Evolutionary conservation across 2,113 vertebrate species (phyloP).

Genomic region (Rhabdomys dilectus): DNA sequence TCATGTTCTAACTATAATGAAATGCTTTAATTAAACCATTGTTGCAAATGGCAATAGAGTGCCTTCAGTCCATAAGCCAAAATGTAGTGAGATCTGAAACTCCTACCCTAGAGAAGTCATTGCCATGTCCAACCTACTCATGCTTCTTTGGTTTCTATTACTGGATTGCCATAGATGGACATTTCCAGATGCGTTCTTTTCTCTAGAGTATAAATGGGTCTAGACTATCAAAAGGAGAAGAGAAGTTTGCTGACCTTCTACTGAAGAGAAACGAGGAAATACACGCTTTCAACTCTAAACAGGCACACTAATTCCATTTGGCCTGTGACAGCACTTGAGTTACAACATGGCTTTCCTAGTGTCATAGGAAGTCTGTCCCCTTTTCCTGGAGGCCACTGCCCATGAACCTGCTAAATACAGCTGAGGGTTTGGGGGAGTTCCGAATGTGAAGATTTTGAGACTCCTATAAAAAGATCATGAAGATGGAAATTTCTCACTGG

Average conservation of each 20-base stretch:
- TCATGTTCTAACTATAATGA: background rate
- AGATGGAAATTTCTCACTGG: background rate
- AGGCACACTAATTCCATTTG: background rate
- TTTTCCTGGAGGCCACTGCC: background rate
- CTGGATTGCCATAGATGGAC: background rate
- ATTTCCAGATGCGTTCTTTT: background rate
- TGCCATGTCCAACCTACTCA: background rate
- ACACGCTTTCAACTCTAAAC: background rate
- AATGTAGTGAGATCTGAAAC: constrained; percentile 17
- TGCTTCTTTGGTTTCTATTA: background rate
- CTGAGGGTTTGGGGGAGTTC: background rate
- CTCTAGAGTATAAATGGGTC: background rate
- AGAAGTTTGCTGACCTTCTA: constrained; percentile 1
- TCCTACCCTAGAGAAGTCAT: background rate
- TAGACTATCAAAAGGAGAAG: background rate
- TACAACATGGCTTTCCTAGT: background rate
- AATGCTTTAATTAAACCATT: constrained; percentile 25
- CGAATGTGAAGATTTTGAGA: constrained; percentile 23
- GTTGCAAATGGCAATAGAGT: background rate
- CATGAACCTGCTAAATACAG: background rate
- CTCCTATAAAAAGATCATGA: constrained; percentile 20
- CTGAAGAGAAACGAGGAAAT: constrained; percentile 45
- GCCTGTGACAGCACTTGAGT: background rate
- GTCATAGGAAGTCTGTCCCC: background rate
- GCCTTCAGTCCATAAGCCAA: background rate